Percentiles rank a stretch among this genome's conserved stretches.
Conservation (phyloP, 1,140 invertebrate genomes). For the Hylyphantes graminicola region DNA sequence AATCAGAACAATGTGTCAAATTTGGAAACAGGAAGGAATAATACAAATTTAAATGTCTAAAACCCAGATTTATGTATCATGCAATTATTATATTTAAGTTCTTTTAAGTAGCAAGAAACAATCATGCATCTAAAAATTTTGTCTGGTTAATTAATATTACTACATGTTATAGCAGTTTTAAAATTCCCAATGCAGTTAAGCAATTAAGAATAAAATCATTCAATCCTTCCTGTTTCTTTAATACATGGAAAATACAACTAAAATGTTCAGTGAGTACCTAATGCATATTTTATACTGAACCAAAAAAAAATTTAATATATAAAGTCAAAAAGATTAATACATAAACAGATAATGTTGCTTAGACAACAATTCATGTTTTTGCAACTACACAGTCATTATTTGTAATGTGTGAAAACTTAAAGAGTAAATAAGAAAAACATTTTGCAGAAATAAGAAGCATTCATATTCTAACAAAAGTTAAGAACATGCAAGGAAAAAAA, state of each 20-base stretch:
- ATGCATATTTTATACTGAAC: conserved; percentile 51
- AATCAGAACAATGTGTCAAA: conserved; percentile 47
- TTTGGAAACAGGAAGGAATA: conserved; percentile 40
- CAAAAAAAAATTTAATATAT: conserved; percentile 31
- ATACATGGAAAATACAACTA: conserved; percentile 31
- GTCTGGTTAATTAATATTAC: background rate
- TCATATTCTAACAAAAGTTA: conserved; percentile 36
- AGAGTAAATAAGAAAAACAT: conserved; percentile 22
- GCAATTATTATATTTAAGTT: background rate
- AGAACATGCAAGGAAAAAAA: conserved; percentile 40
- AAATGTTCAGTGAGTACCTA: conserved; percentile 33
- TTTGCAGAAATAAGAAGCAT: conserved; percentile 29
- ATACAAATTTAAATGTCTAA: background rate
- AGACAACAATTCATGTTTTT: conserved; percentile 30
- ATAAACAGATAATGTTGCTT: conserved; percentile 16
- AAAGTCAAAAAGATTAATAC: conserved; percentile 36
- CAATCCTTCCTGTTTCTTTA: conserved; percentile 34
- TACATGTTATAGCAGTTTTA: background rate
- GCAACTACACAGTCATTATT: conserved; percentile 38
- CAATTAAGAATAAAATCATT: background rate
- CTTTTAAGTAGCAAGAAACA: background rate
- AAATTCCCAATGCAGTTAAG: background rate
- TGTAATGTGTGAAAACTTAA: conserved; percentile 9
- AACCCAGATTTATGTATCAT: background rate
- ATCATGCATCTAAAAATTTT: background rate